Evolutionary conservation across 1,140 invertebrate genomes (phyloP), one percentile per base, ranked within the genome.

Genomic region (Theocolax elegans): DNA sequence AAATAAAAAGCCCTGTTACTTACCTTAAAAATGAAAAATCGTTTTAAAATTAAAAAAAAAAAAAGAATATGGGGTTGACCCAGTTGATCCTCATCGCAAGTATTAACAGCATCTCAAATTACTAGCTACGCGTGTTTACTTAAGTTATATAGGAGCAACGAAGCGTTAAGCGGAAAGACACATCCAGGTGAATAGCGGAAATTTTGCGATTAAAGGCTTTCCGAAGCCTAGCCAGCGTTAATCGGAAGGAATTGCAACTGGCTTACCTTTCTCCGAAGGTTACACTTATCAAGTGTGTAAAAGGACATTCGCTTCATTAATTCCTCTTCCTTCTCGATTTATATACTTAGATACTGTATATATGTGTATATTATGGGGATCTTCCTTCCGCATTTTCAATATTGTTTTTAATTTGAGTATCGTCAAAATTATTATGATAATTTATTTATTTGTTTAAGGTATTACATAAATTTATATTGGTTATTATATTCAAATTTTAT

Each of bases 301-400:
- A n/a, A 67, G 51, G 40, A 67, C 40, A 67, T 67, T n/a, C 40
- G 27, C 64, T 67, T 67, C 42, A 67, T 59, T 59, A 40, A 17
- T 48, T 49, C 23, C n/a, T 13, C 40, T 60, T 19, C 13, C 23
- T 40, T 40, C 1, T 27, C 4, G 8, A 44, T 13, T 49, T 3
- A 15, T 15, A 3, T 17, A 8, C 12, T 44, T 44, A 15, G 15
- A 13, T 44, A 4, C 15, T 44, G 3, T 44, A 9, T 44, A 8
- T 17, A 8, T 21, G 48, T 17, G 19, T 19, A n/a, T n/a, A n/a
- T n/a, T n/a, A n/a, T n/a, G n/a, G n/a, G n/a, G n/a, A n/a, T n/a
- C n/a, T 60, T 44, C 2, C 13, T 60, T 44, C 25, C 0, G 13
- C 46, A 6, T 60, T 1, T 46, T 35, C 38, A 31, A 58, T 58